These are phyloP conservation scores for Trissolcus japonicus DNA, from an alignment of 2,888 invertebrate species.

Conservation along the genomic window DNA sequence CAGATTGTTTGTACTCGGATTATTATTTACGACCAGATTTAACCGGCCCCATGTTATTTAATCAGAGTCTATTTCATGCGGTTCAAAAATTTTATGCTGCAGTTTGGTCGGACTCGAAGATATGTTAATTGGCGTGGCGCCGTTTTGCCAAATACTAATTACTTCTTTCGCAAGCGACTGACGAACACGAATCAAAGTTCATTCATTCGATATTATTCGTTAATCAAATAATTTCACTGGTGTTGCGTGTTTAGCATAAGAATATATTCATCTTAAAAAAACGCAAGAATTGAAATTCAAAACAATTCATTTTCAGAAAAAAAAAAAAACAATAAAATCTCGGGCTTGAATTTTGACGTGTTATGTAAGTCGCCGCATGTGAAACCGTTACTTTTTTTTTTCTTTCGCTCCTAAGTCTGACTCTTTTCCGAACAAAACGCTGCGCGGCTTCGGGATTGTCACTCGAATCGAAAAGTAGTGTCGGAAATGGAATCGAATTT, in stretches of 20 bases:
- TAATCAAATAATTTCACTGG: constrained; percentile 40
- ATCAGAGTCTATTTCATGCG: constrained; percentile 18
- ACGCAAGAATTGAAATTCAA: constrained; percentile 28
- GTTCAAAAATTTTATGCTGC: constrained; percentile 3
- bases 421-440: too few relatives aligned
- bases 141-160: constrained; percentile 30
- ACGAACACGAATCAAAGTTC: constrained; percentile 30
- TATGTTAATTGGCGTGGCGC: constrained; percentile 31
- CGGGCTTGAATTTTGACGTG: too few relatives aligned
- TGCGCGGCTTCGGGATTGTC: constrained; percentile 12
- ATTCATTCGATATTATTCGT: constrained; percentile 40
- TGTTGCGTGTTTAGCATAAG: constrained; percentile 37
- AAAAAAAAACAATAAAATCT: too few relatives aligned
- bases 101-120: constrained; percentile 13
- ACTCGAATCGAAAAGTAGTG: constrained; percentile 55
- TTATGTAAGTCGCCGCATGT: too few relatives aligned
- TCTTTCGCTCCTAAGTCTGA: too few relatives aligned
- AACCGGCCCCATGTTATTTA: neutral
- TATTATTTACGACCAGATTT: too few relatives aligned
- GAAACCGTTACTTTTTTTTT: too few relatives aligned
- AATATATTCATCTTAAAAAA: constrained; percentile 39
- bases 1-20: too few relatives aligned
- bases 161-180: constrained; percentile 19
- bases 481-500: constrained; percentile 63
- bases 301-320: too few relatives aligned